Conservation (phyloP, 2,888 invertebrate species). For the Nemotelus pantherinus region DNA sequence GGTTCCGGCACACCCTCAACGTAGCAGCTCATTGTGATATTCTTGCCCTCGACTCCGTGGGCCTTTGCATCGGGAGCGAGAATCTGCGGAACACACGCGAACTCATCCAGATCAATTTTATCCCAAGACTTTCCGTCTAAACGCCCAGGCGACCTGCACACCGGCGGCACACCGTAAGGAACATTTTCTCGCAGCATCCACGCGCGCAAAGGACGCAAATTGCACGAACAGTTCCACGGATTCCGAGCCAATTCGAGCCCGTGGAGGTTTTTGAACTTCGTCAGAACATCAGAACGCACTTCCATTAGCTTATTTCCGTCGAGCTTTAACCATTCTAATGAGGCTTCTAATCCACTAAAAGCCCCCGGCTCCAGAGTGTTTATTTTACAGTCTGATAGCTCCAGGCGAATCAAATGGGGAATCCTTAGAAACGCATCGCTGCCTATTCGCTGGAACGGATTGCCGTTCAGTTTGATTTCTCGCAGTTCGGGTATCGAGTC, state of each 20-base stretch:
- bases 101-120: conserved; percentile 79
- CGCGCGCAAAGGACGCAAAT: conserved; percentile 75
- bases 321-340: conserved; percentile 80
- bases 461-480: conserved; percentile 78
- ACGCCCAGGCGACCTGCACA: conserved; percentile 74
- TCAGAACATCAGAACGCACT: conserved; percentile 74
- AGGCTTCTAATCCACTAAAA: conserved; percentile 77
- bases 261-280: conserved; percentile 74
- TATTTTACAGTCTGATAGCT: conserved; percentile 78
- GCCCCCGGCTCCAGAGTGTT: conserved; percentile 74
- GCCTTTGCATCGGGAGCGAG: conserved; percentile 70
- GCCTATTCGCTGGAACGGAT: conserved; percentile 76
- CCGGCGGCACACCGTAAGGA: conserved; percentile 76
- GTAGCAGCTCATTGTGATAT: conserved; percentile 77
- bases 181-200: conserved; percentile 85
- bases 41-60: conserved; percentile 75
- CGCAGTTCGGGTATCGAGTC: conserved; percentile 78
- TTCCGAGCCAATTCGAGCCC: conserved; percentile 81
- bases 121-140: conserved; percentile 77
- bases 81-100: conserved; percentile 80
- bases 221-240: conserved; percentile 86
- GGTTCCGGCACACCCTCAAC: conserved; percentile 79
- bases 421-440: conserved; percentile 75
- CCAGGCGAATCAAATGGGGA: conserved; percentile 76
- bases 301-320: conserved; percentile 78